Conservation (phyloP, 2,888 invertebrate genomes). For the Scaptodrosophila latifasciaeformis region DNA sequence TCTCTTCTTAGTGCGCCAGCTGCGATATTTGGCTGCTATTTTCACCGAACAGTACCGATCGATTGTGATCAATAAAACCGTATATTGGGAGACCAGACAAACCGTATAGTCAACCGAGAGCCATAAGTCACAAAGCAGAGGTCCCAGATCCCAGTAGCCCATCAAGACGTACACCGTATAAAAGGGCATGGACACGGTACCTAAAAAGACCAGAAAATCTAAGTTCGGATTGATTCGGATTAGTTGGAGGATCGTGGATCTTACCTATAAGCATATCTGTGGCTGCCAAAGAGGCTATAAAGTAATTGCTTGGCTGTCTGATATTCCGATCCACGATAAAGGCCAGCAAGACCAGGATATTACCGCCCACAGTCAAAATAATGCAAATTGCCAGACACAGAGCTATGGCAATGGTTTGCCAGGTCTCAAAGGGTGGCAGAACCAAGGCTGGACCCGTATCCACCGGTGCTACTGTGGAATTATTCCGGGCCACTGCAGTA, state of each 20-base stretch:
- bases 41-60: conserved; percentile 99
- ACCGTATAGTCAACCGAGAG: conserved; percentile 99
- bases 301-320: conserved; percentile 98
- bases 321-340: conserved; percentile 95
- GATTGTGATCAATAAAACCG: conserved; percentile 97
- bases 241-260: neutral
- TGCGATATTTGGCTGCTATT: conserved; percentile 96
- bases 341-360: conserved; percentile 94
- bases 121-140: conserved; percentile 97
- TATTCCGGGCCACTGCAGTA: conserved; percentile 51
- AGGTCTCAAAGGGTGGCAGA: conserved; percentile 89
- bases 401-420: conserved; percentile 93
- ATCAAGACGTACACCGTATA: conserved; percentile 97
- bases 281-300: conserved; percentile 98
- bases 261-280: conserved; percentile 95
- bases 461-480: conserved; percentile 27
- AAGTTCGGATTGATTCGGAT: neutral
- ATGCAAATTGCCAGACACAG: conserved; percentile 91
- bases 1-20: conserved; percentile 95
- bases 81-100: conserved; percentile 98
- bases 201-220: no score
- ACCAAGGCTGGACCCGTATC: conserved; percentile 77
- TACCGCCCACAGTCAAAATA: conserved; percentile 94
- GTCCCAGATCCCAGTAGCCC: conserved; percentile 98
- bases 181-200: conserved; percentile 98